Percentiles rank a stretch among this genome's conserved stretches.
Evolutionary conservation across 2,888 invertebrate genomes (phyloP).

Genomic region (Pharmacophagus antenor): DNA sequence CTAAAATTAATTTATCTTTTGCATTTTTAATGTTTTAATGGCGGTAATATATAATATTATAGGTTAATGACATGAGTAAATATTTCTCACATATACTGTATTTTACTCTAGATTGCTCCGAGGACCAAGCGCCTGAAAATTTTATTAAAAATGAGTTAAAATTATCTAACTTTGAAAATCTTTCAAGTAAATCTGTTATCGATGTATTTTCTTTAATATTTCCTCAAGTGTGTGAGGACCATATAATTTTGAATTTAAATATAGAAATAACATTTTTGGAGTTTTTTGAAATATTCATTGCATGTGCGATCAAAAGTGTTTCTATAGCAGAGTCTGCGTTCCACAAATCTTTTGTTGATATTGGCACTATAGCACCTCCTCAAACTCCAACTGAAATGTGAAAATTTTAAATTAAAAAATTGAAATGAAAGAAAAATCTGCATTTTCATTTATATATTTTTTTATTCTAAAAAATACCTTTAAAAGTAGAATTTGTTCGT

Average conservation of each 20-base stretch:
- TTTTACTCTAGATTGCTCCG: conserved; percentile 43
- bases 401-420: background rate
- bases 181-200: conserved; percentile 57
- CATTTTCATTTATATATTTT: background rate
- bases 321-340: conserved; percentile 51
- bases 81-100: background rate
- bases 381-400: conserved; percentile 19
- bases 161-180: conserved; percentile 62
- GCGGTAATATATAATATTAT: too few relatives aligned
- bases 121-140: background rate
- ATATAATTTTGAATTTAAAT: conserved; percentile 68
- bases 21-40: too few relatives aligned
- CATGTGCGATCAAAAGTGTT: conserved; percentile 64
- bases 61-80: too few relatives aligned
- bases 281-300: conserved; percentile 80
- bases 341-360: conserved; percentile 32
- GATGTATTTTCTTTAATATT: conserved; percentile 66
- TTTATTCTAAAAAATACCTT: background rate
- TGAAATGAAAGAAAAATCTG: too few relatives aligned
- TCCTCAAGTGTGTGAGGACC: conserved; percentile 60
- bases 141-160: conserved; percentile 38
- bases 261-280: conserved; percentile 81
- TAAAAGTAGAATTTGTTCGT: background rate
- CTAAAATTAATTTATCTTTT: too few relatives aligned
- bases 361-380: conserved; percentile 20